phyloP scores from a whole-genome alignment of 2,797 vertebrate genomes.

The Rhinella marina region DNA sequence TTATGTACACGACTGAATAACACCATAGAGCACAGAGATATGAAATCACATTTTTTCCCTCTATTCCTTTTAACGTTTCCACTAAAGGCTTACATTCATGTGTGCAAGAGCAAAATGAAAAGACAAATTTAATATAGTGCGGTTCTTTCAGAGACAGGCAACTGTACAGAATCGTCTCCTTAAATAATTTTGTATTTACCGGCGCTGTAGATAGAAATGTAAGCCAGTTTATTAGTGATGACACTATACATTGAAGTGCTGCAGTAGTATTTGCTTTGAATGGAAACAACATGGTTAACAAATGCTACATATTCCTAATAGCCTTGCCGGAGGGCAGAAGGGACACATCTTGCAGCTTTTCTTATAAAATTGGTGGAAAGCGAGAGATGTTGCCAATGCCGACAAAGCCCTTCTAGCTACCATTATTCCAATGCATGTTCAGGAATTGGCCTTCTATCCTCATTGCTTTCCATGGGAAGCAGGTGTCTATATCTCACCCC shows the following conservation, averaged over 20 bases:
- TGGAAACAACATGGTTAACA: constrained; percentile 29
- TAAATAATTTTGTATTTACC: constrained; percentile 56
- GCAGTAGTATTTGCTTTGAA: constrained; percentile 14
- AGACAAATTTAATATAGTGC: constrained; percentile 49
- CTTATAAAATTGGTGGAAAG: not conserved
- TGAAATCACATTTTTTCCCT: constrained; percentile 2
- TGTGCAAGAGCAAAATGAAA: constrained; percentile 55
- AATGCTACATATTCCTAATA: constrained; percentile 22
- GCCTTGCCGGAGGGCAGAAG: constrained; percentile 1
- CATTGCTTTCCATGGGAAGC: not conserved
- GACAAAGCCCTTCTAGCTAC: not conserved
- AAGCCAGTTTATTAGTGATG: constrained; percentile 54
- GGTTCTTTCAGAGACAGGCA: constrained; percentile 53
- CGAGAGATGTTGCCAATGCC: not conserved
- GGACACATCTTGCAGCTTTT: not conserved
- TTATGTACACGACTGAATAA: constrained; percentile 26
- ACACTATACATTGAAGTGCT: constrained; percentile 34
- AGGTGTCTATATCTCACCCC: not conserved
- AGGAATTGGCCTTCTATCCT: not conserved
- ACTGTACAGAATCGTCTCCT: constrained; percentile 48
- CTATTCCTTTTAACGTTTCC: constrained; percentile 37
- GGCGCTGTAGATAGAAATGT: constrained; percentile 54
- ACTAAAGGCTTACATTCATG: constrained; percentile 46
- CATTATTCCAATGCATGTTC: not conserved
- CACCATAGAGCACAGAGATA: constrained; percentile 1